A percentile compares a stretch with the other conserved stretches of the same genome.
Evolutionary conservation across 2,113 vertebrate genomes (phyloP).

Genomic region (Ariopsis seemanni): DNA sequence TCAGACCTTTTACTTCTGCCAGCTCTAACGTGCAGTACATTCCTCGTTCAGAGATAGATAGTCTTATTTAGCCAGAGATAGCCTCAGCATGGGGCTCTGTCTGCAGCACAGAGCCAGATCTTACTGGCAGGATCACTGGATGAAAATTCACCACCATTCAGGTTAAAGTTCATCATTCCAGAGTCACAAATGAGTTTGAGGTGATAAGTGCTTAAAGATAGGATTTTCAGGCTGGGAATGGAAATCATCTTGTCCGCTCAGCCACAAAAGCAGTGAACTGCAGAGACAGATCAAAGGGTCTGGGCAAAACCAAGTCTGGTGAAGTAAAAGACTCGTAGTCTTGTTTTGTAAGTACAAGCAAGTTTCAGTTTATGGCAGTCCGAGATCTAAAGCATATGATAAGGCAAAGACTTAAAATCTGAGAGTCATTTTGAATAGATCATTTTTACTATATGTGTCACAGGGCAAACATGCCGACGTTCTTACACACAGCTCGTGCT

Average conservation of each 20-base stretch:
- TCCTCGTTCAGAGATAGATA: not conserved
- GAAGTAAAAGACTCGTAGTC: slow-evolving; percentile 5
- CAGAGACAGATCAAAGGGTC: not conserved
- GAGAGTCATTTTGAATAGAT: not conserved
- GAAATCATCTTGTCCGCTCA: slow-evolving; percentile 17
- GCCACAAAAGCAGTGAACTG: slow-evolving; percentile 10
- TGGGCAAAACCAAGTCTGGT: not conserved
- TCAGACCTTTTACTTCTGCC: not conserved
- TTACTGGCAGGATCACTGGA: slow-evolving; percentile 25
- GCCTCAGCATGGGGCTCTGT: slow-evolving; percentile 3
- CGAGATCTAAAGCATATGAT: not conserved
- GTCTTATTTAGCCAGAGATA: slow-evolving; percentile 41
- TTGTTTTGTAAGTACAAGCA: not conserved
- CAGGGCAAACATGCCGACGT: slow-evolving; percentile 24
- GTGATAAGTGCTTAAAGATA: slow-evolving; percentile 44
- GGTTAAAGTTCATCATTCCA: slow-evolving; percentile 11
- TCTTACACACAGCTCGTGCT: not conserved
- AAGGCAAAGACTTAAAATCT: not conserved
- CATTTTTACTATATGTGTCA: not conserved
- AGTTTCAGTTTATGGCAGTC: not conserved
- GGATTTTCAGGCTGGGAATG: slow-evolving; percentile 43
- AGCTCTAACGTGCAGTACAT: not conserved
- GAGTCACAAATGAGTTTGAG: slow-evolving; percentile 11
- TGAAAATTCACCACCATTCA: slow-evolving; percentile 17
- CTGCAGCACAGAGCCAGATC: slow-evolving; percentile 12